Conservation (phyloP, 2,797 vertebrate genomes). For the Chaetophractus vellerosus region DNA sequence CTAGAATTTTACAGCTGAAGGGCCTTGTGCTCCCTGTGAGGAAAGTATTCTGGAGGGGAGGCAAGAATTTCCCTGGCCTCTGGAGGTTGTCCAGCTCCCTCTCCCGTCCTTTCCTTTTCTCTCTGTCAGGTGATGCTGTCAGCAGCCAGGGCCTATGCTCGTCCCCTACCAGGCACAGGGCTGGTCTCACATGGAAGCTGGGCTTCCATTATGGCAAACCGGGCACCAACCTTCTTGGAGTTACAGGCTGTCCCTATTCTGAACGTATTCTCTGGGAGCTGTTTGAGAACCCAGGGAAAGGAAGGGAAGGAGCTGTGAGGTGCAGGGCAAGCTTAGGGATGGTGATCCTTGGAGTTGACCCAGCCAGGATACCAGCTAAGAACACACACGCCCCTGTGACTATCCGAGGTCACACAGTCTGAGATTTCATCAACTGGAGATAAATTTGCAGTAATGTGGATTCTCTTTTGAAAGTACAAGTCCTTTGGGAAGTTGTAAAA, state of each 20-base stretch:
- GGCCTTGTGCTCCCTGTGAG: neutral
- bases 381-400: neutral
- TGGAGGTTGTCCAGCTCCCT: neutral
- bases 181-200: neutral
- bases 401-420: accelerated
- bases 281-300: neutral
- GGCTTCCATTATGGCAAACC: neutral
- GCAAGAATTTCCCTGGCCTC: neutral
- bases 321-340: neutral
- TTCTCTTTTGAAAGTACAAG: neutral
- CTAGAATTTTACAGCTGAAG: neutral
- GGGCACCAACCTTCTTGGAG: neutral
- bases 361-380: neutral
- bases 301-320: neutral
- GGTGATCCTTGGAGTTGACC: too few species aligned
- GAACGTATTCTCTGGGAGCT: neutral
- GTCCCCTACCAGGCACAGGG: neutral
- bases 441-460: neutral
- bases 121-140: neutral
- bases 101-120: neutral
- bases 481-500: neutral
- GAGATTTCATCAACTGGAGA: neutral
- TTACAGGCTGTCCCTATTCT: neutral
- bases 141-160: neutral
- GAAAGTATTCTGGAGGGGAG: neutral